A percentile compares a stretch with the other conserved stretches of the same genome.
Conservation (phyloP, 2,888 invertebrate species). For the Drosophila prolongata region DNA sequence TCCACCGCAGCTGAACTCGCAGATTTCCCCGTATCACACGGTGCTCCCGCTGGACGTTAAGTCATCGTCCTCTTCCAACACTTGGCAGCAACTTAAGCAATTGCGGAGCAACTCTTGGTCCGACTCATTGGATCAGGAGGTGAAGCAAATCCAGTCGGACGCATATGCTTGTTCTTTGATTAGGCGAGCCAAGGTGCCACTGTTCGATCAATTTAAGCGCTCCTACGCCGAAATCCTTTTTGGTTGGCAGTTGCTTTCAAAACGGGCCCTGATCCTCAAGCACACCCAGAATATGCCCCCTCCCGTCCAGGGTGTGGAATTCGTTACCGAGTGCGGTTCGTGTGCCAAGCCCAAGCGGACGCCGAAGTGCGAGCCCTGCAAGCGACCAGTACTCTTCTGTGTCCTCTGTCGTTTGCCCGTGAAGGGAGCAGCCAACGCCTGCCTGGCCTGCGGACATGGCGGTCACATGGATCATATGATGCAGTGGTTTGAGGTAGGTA, state of each 20-base stretch:
- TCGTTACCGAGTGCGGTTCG: slow-evolving; percentile 89
- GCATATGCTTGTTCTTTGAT: slow-evolving; percentile 80
- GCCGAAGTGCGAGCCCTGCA: slow-evolving; percentile 90
- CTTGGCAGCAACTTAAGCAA: slow-evolving; percentile 89
- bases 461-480: slow-evolving; percentile 94
- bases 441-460: slow-evolving; percentile 96
- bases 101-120: slow-evolving; percentile 95
- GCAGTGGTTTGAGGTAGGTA: slow-evolving; percentile 89
- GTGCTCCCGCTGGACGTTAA: slow-evolving; percentile 92
- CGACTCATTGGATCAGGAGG: slow-evolving; percentile 89
- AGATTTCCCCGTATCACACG: slow-evolving; percentile 91
- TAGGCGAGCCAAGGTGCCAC: slow-evolving; percentile 81
- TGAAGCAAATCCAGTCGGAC: slow-evolving; percentile 62
- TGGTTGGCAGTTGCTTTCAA: slow-evolving; percentile 92
- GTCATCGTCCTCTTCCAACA: slow-evolving; percentile 84
- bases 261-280: slow-evolving; percentile 91
- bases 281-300: slow-evolving; percentile 85
- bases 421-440: slow-evolving; percentile 93
- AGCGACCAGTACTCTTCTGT: slow-evolving; percentile 91
- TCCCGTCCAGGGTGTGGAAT: slow-evolving; percentile 88
- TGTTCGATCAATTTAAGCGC: slow-evolving; percentile 93
- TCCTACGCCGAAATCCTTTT: slow-evolving; percentile 95
- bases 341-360: slow-evolving; percentile 89
- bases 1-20: slow-evolving; percentile 83
- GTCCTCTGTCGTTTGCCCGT: slow-evolving; percentile 94